Conservation (phyloP, 2,113 vertebrate genomes). For the Oostethus manadensis region DNA sequence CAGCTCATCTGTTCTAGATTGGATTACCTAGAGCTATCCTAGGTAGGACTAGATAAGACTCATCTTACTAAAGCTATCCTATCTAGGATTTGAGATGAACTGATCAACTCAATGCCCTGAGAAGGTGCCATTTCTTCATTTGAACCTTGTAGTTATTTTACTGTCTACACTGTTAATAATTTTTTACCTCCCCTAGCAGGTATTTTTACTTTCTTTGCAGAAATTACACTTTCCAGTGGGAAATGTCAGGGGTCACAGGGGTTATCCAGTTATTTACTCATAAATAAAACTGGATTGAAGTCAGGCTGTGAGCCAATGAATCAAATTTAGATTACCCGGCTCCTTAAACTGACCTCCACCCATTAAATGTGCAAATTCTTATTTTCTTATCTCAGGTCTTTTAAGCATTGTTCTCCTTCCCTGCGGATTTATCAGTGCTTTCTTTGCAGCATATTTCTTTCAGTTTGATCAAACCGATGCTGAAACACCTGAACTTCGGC, state of each 20-base stretch:
- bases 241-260: slow-evolving; percentile 2
- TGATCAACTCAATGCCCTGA: too few relatives aligned
- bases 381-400: slow-evolving; percentile 44
- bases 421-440: slow-evolving; percentile 15
- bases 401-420: slow-evolving; percentile 13
- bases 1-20: too few relatives aligned
- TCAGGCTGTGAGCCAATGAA: slow-evolving; percentile 28
- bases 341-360: slow-evolving; percentile 28
- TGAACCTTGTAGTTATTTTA: too few relatives aligned
- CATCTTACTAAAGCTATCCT: too few relatives aligned
- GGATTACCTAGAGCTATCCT: too few relatives aligned
- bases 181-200: slow-evolving; percentile 24
- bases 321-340: slow-evolving; percentile 21
- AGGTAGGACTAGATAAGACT: too few relatives aligned
- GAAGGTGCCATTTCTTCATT: too few relatives aligned
- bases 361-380: slow-evolving; percentile 33
- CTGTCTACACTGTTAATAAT: not conserved
- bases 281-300: slow-evolving; percentile 28
- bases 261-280: slow-evolving; percentile 19
- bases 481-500: slow-evolving; percentile 14
- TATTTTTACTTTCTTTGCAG: slow-evolving; percentile 36
- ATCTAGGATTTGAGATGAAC: too few relatives aligned
- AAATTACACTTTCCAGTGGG: slow-evolving; percentile 8
- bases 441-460: slow-evolving; percentile 41
- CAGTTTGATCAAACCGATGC: slow-evolving; percentile 11